These are phyloP conservation scores for Diplodus puntazzo DNA, from an alignment of 2,797 vertebrate species.

Conservation along the genomic window DNA sequence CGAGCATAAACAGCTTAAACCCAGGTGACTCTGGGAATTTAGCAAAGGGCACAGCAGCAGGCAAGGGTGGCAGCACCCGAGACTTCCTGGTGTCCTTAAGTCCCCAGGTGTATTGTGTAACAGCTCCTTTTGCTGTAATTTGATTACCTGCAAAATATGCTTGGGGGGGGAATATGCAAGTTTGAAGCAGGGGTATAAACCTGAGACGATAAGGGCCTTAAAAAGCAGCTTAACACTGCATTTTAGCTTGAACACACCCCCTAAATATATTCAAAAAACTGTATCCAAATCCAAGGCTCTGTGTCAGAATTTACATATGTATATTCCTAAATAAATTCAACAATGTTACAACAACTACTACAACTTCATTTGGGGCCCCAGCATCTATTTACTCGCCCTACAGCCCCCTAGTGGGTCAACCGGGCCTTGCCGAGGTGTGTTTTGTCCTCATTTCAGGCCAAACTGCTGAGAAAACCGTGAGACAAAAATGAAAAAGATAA, in stretches of 20 bases:
- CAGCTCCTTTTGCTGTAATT: conserved; percentile 6
- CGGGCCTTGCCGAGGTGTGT: not conserved
- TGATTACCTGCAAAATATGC: conserved; percentile 20
- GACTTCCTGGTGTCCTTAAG: not conserved
- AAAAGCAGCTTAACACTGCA: not conserved
- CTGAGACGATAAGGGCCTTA: conserved; percentile 8
- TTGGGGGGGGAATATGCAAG: not conserved
- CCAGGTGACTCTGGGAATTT: not conserved
- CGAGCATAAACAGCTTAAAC: not conserved
- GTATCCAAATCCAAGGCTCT: not conserved
- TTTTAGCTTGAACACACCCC: not conserved
- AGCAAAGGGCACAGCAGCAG: not conserved
- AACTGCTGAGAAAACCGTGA: not conserved
- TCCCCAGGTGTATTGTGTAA: not conserved
- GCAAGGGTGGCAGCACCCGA: not conserved
- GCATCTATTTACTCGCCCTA: not conserved
- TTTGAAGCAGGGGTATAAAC: not conserved
- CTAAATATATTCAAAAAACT: not conserved
- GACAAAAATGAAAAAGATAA: not conserved
- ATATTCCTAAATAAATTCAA: not conserved
- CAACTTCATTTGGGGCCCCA: not conserved
- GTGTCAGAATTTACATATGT: not conserved
- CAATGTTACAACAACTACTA: not conserved
- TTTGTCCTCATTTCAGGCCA: not conserved
- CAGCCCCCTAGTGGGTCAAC: not conserved